Conservation (phyloP, 2,113 vertebrate genomes). For the Otus sunia region DNA sequence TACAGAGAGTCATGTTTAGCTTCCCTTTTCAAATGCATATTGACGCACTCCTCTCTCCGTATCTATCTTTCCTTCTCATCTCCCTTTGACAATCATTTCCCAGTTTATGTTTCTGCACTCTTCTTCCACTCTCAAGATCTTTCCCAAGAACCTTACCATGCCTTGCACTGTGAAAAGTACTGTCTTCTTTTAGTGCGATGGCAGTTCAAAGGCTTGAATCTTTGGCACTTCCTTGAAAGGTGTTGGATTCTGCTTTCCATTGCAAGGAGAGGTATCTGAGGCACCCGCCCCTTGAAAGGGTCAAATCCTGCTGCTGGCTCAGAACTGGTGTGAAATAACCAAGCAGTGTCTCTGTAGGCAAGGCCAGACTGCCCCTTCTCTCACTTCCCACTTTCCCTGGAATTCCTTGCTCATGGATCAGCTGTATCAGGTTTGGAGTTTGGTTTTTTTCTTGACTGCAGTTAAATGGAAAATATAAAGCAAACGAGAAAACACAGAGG, state of each 20-base stretch:
- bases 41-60: background rate
- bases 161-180: background rate
- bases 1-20: background rate
- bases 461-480: background rate
- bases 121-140: background rate
- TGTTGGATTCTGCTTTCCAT: background rate
- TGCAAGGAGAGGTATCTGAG: background rate
- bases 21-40: background rate
- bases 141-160: background rate
- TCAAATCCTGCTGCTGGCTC: background rate
- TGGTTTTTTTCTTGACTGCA: background rate
- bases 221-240: background rate
- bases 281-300: background rate
- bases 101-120: background rate
- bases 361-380: background rate
- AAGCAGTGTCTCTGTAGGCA: background rate
- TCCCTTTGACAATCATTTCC: background rate
- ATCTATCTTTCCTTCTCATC: background rate
- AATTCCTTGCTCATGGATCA: background rate
- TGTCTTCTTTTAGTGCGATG: background rate
- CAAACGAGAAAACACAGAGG: background rate
- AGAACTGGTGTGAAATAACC: background rate
- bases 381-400: background rate
- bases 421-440: background rate
- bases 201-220: background rate